Evolutionary conservation across 2,797 vertebrate genomes (phyloP), one percentile per base, ranked within the genome.

Genomic region (Mus spretus): DNA sequence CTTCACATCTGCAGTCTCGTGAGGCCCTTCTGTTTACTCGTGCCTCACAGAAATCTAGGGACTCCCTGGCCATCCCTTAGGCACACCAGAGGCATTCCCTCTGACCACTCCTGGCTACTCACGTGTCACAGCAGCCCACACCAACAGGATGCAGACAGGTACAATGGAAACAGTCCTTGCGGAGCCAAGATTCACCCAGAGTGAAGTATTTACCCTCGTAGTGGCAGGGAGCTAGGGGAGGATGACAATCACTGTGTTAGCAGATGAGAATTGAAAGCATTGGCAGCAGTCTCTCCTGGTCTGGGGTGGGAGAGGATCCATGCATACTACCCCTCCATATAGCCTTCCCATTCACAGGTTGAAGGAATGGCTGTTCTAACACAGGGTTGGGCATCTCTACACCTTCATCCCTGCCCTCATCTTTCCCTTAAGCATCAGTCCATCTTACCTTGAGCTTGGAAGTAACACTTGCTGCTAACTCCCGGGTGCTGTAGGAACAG

Each of bases 51-150:
- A 84, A 63, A 2, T 78, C 74, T 84, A 63, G 31, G 79, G 37
- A 12, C 81, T 70, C 63, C 82, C 50, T 0, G 3, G 59, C 44
- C 47, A 6, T 63, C 75, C 75, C 31, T 91, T 40, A 84, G 88
- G n/a, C 24, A 20, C 0, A 6, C 44, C 81, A 83, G 72, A 72
- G 24, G 8, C 79, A 90, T 63, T 88, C 81, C 85, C 74, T 50
- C 77, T 78, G 82, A 75, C 82, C 2, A 19, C 10, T 72, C 15
- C 2, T 19, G 1, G 65, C 94, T 93, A 99, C 99, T 99, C 97
- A 99, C 99, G 98, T 99, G 98, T 99, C 99, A 0, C 99, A 99
- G 99, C 99, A 99, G 83, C 99, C 99, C 26, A 99, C 99, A 0
- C 99, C 99, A 0, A 99, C 95, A 0, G 99, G 99, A 95, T 99